Base-by-base conservation (phyloP, 2,113 vertebrate species). In the Amphilophus citrinellus region DNA sequence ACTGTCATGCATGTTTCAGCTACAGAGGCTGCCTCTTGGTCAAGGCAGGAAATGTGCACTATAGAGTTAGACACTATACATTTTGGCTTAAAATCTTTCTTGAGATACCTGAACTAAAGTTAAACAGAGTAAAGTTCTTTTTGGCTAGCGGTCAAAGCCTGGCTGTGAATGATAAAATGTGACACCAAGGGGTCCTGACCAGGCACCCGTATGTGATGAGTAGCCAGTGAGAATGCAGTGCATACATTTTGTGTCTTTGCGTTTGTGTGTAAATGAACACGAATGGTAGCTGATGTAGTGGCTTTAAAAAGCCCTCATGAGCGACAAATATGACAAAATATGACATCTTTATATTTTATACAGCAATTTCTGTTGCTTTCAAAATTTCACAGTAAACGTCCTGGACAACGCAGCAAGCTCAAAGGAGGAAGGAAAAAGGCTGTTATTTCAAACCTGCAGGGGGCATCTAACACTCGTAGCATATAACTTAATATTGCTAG, bases 21-120 rank as follows among this genome's bases (percentile, higher is more conserved):
- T 47, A 17, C 39, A 47, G 65, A 27, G 39, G 27, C 44, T 27
- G 8, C 39, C 0, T 47, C 14, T 68, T 68, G 44, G 65, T 27
- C 65, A 68, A 68, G 22, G 65, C 14, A 27, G 65, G 39, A 68
- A 68, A 47, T 27, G 14, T 0, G 22, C 22, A 10, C 39, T 10
- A 24, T 44, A 24, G 17, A 0, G 47, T 68, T 68, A 47, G 42
- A 27, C 39, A 47, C 0, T 42, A 47, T 50, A 30, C 0, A 0
- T 68, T 47, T 50, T 14, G 42, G 17, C 27, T 68, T 68, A 30
- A 68, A 50, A 30, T 50, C 15, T 5, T 68, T 47, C 42, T 27
- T 68, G 1, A 10, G 22, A 30, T 68, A 30, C 22, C 24, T 2
- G 1, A 68, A 68, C 27, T 1, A 44, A 44, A 13, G 10, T 44